phyloP scores from a whole-genome alignment of 2,113 vertebrate genomes.

The Zootoca vivipara region DNA sequence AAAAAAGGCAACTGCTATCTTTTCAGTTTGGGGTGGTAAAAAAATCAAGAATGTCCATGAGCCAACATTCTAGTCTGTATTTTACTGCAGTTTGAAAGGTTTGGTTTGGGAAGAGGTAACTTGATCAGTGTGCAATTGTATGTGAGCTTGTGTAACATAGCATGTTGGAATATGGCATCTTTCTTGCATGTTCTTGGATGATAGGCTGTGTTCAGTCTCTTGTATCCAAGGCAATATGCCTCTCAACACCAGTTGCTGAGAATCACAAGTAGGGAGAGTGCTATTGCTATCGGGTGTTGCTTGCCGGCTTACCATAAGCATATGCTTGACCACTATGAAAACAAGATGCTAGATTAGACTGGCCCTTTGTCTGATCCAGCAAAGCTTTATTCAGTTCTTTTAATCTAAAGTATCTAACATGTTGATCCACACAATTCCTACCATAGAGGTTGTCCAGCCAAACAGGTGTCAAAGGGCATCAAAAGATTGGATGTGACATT shows the following conservation, averaged over 20 bases:
- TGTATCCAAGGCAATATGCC: too few relatives aligned
- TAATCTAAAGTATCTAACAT: neutral
- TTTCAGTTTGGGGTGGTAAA: neutral
- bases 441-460: neutral
- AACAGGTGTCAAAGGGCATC: neutral
- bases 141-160: neutral
- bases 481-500: neutral
- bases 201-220: too few relatives aligned
- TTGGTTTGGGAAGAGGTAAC: too few relatives aligned
- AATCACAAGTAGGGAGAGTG: too few relatives aligned
- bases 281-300: too few relatives aligned
- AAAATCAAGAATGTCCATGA: neutral
- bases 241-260: too few relatives aligned
- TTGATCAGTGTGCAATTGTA: neutral
- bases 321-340: too few relatives aligned
- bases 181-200: neutral
- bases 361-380: too few relatives aligned
- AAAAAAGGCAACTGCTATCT: neutral
- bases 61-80: neutral
- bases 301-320: too few relatives aligned
- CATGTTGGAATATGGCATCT: neutral
- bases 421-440: neutral
- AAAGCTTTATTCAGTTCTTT: neutral
- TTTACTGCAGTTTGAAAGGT: neutral
- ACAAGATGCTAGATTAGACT: too few relatives aligned